Base-by-base conservation (phyloP, 23 tunicate species). In the Styela clava region DNA sequence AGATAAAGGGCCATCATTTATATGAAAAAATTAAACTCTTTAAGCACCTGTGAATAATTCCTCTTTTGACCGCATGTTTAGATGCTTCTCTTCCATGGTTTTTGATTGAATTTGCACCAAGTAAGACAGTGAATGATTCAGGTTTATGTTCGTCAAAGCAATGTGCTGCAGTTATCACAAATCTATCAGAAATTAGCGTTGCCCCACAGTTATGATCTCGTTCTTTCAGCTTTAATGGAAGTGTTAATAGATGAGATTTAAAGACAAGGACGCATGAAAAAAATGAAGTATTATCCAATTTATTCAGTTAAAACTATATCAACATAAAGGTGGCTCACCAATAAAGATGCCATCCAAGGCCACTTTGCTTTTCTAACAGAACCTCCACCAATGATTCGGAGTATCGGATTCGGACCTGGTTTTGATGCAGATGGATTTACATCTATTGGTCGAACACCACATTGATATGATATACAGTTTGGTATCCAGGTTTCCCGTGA, bases 331-430 rank as follows among this genome's bases (percentile, higher is more conserved):
- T 34, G 23, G 16, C 63, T 64, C 24, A 92, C 91, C 85, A 78
- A 78, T 69, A 93, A 74, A 2, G 97, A 88, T 56, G 85, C 98
- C 51, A 93, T 84, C 98, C 98, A 93, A n/a, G 98, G 98, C 93
- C 93, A 93, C 12, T 32, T 26, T 63, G 79, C 89, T 31, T 62
- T 67, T 35, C 61, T 29, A 2, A 92, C 32, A 26, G 34, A 64
- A 0, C 20, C 33, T 35, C 98, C 98, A 1, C 98, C 98, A 24
- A 93, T 74, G 25, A 93, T 83, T 9, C 92, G 76, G 24, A 82
- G 36, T 27, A 82, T 69, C 21, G 78, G 78, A 20, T 33, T 65
- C 18, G 81, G 78, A 24, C 71, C 68, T 56, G 51, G 63, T 19
- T 19, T 35, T 9, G 74, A 16, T 2, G 78, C 23, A 3, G 64